A percentile compares a stretch with the other conserved stretches of the same genome.
phyloP scores from a whole-genome alignment of 2,888 invertebrate species.

The Pelosia muscerda region DNA sequence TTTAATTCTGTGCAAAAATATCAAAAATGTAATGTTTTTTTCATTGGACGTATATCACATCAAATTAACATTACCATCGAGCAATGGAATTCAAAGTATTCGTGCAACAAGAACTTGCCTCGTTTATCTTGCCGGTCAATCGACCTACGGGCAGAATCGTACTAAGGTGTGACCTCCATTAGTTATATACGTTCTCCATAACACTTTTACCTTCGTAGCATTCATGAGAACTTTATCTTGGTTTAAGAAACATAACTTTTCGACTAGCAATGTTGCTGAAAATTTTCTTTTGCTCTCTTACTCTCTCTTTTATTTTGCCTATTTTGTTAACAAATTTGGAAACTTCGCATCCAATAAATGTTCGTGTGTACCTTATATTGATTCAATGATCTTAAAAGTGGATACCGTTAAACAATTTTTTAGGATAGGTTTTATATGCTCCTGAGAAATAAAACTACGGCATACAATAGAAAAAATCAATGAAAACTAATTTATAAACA shows the following conservation, averaged over 20 bases:
- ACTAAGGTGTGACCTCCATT: slow-evolving; percentile 21
- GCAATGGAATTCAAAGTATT: slow-evolving; percentile 41
- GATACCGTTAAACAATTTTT: too few species aligned
- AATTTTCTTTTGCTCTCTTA: neutral
- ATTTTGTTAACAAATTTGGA: neutral
- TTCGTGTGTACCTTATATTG: too few species aligned
- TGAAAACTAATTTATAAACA: neutral
- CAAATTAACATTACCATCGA: slow-evolving; percentile 15
- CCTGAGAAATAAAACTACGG: neutral
- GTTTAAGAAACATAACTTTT: neutral
- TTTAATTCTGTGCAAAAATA: neutral
- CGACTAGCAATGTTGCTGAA: neutral
- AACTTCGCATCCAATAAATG: too few species aligned
- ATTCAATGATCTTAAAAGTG: too few species aligned
- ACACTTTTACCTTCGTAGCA: slow-evolving; percentile 11
- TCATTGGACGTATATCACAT: neutral
- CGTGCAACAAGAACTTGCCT: slow-evolving; percentile 36
- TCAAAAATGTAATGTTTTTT: neutral
- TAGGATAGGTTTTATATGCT: neutral
- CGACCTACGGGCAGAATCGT: slow-evolving; percentile 34
- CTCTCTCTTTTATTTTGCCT: neutral
- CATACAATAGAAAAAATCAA: neutral
- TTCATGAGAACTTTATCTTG: slow-evolving; percentile 2
- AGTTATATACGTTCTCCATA: slow-evolving; percentile 5
- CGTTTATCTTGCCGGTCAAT: slow-evolving; percentile 41